phyloP scores from a whole-genome alignment of 2,888 invertebrate species.

The Galeopsomyia nigrocyanea region DNA sequence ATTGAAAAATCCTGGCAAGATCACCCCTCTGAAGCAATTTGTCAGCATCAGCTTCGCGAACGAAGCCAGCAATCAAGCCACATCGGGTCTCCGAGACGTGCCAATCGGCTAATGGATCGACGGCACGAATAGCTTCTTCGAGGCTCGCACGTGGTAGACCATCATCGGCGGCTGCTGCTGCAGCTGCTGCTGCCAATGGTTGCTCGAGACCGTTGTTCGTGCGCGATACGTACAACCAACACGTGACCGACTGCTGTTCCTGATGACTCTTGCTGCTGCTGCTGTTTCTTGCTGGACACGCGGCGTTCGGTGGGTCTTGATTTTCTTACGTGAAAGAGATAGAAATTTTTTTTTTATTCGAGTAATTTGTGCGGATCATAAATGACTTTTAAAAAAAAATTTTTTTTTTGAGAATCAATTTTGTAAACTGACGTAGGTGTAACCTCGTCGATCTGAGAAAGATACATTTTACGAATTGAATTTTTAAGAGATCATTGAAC shows the following conservation, averaged over 20 bases:
- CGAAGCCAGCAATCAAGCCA: constrained; percentile 68
- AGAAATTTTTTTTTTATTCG: background rate
- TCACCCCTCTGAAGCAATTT: constrained; percentile 66
- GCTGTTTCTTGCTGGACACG: constrained; percentile 14
- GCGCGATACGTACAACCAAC: constrained; percentile 46
- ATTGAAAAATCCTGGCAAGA: constrained; percentile 66
- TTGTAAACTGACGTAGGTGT: too few relatives aligned
- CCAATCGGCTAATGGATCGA: constrained; percentile 59
- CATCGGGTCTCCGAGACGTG: constrained; percentile 65
- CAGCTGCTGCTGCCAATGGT: constrained; percentile 6
- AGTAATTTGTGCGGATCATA: too few relatives aligned
- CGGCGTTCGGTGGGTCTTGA: constrained; percentile 23
- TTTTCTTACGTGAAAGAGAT: constrained; percentile 2
- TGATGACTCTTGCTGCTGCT: constrained; percentile 1
- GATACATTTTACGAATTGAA: too few relatives aligned
- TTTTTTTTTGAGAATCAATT: too few relatives aligned
- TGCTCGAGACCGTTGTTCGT: constrained; percentile 15
- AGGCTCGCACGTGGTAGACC: constrained; percentile 50
- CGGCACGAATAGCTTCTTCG: constrained; percentile 59
- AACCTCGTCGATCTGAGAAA: too few relatives aligned
- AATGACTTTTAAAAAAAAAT: too few relatives aligned
- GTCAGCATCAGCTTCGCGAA: constrained; percentile 66
- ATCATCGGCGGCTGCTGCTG: background rate
- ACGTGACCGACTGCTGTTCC: constrained; percentile 28
- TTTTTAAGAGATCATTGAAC: background rate